These are phyloP conservation scores for Limnephilus rhombicus DNA, from an alignment of 2,888 invertebrate genomes.

Conservation along the genomic window DNA sequence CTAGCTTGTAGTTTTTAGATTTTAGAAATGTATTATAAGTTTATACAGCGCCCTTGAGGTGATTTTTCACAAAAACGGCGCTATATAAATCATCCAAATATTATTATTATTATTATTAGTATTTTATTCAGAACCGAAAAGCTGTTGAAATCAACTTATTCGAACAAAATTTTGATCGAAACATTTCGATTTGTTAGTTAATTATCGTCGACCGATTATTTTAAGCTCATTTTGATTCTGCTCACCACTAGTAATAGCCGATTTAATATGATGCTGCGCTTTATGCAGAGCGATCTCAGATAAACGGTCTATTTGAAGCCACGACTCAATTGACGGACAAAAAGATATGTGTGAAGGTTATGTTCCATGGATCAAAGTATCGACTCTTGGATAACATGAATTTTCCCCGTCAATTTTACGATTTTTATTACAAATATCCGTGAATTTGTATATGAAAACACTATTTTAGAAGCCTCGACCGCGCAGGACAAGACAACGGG, in stretches of 20 bases:
- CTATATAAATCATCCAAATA: too few relatives aligned
- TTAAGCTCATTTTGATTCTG: not conserved
- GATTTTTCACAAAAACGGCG: too few relatives aligned
- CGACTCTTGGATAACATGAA: not conserved
- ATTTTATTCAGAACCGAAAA: too few relatives aligned
- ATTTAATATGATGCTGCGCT: not conserved
- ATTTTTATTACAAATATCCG: not conserved
- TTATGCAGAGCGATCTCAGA: not conserved
- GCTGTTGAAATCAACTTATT: too few relatives aligned
- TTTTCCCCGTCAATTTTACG: not conserved
- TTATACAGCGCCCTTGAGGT: too few relatives aligned
- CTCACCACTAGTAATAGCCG: not conserved
- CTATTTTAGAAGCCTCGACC: too few relatives aligned
- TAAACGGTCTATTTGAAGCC: not conserved
- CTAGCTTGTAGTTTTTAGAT: too few relatives aligned
- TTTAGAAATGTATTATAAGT: too few relatives aligned
- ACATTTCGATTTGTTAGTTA: too few relatives aligned
- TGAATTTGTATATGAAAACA: not conserved
- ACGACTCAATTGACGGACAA: not conserved
- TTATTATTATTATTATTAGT: too few relatives aligned
- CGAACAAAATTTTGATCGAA: too few relatives aligned
- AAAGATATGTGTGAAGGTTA: not conserved
- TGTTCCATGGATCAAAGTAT: not conserved
- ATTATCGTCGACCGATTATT: not conserved
- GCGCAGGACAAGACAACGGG: too few relatives aligned